A percentile compares a stretch with the other conserved stretches of the same genome.
Evolutionary conservation across 2,113 vertebrate species (phyloP).

Genomic region (Paramisgurnus dabryanus): DNA sequence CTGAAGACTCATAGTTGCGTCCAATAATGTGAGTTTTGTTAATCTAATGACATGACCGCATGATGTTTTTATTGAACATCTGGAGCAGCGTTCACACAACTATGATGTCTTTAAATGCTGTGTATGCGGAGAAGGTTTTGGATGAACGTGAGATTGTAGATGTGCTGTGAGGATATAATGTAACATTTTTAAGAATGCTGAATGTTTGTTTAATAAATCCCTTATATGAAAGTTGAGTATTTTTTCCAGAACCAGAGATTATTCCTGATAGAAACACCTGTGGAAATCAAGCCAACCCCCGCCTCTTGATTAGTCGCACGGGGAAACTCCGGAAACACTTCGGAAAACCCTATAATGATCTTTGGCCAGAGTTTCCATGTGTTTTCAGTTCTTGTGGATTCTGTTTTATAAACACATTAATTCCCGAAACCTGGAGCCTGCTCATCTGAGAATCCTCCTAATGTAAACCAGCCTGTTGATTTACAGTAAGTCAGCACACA

Average conservation of each 20-base stretch:
- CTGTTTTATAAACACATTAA: neutral
- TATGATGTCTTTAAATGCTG: neutral
- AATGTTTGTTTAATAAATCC: neutral
- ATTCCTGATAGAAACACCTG: neutral
- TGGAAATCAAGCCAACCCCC: neutral
- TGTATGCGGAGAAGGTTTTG: no score
- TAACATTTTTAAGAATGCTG: neutral
- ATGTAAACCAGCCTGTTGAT: slow-evolving; percentile 4
- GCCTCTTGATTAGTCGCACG: neutral
- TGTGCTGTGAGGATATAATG: neutral
- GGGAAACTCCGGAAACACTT: slow-evolving; percentile 5
- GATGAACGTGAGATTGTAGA: neutral
- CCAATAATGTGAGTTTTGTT: no score
- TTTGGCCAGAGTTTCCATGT: slow-evolving; percentile 18
- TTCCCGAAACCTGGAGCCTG: slow-evolving; percentile 7
- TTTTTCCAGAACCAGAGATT: neutral
- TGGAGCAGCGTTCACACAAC: neutral
- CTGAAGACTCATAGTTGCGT: no score
- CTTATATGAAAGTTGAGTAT: neutral
- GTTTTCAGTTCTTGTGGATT: slow-evolving; percentile 2
- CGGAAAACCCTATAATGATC: slow-evolving; percentile 23
- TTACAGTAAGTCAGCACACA: neutral
- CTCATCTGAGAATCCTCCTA: slow-evolving; percentile 24
- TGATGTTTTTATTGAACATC: neutral
- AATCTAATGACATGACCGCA: no score